Percentiles rank a stretch among this genome's conserved stretches.
These are phyloP conservation scores for Poeciliopsis gracilis DNA, from an alignment of 2,797 vertebrate species.

Conservation along the genomic window DNA sequence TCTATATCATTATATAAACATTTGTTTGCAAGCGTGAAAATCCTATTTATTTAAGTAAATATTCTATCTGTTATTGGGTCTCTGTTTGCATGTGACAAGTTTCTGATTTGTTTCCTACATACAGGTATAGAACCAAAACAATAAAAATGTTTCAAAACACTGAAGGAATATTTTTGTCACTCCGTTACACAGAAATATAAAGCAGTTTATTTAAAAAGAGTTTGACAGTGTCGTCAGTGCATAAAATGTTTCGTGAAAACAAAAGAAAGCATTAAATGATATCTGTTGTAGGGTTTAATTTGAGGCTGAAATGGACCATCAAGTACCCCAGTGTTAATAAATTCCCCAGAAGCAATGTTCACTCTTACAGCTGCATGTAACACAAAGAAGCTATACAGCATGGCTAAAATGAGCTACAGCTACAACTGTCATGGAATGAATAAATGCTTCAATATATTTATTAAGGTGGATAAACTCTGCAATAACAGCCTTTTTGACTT, in stretches of 20 bases:
- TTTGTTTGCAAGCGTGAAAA: background rate
- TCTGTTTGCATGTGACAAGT: background rate
- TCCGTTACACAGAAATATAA: constrained; percentile 1
- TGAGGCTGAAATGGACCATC: constrained; percentile 65
- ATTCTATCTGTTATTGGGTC: background rate
- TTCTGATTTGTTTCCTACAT: constrained; percentile 9
- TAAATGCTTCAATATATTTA: constrained; percentile 72
- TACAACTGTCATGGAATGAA: constrained; percentile 54
- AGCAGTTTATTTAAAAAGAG: constrained; percentile 28
- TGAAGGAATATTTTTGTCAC: background rate
- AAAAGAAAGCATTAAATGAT: constrained; percentile 42
- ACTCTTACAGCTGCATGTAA: constrained; percentile 41
- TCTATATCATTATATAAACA: background rate
- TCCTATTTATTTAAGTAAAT: background rate
- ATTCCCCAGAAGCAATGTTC: constrained; percentile 51
- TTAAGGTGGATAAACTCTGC: constrained; percentile 74
- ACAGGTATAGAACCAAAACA: background rate
- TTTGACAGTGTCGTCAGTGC: constrained; percentile 30
- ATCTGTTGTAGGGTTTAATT: constrained; percentile 56
- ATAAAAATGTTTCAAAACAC: background rate
- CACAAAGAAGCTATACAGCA: constrained; percentile 58
- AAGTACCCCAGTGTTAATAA: constrained; percentile 63
- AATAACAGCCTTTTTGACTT: constrained; percentile 56
- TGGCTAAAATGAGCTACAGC: constrained; percentile 49
- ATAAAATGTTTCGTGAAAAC: constrained; percentile 25